Evolutionary conservation across 2,888 invertebrate genomes (phyloP), one percentile per base, ranked within the genome.

Genomic region (Meloe dianella): DNA sequence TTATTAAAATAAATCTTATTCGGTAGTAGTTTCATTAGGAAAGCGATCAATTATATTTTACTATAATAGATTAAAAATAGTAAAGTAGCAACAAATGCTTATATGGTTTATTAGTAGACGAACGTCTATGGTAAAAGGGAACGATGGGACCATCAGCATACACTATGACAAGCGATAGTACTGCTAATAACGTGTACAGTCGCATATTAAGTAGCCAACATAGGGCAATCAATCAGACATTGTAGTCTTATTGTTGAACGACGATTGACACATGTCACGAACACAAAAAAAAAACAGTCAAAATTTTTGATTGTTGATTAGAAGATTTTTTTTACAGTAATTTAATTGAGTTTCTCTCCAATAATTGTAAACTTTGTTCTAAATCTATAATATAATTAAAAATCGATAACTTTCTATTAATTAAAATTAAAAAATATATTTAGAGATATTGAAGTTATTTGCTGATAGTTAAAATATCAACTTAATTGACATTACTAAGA

Each of bases 141-240:
- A 71, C 73, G 77, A 79, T 80, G 77, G 80, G 81, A 80, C 81
- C 81, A 80, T 80, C 80, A 71, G 74, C 51, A 71, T 80, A 72
- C 73, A 71, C 76, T 80, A 80, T 81, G 77, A 76, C 76, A 71
- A 75, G 75, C 78, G 80, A 81, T 80, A 81, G 78, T 78, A 77
- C 78, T 80, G 51, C 51, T 81, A 81, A 80, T 81, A 81, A 79
- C 78, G 77, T 78, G 80, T 80, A 81, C 79, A 77, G 75, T 78
- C 75, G 78, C 79, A 80, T 80, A 78, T 77, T 80, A 79, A 80
- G 79, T 79, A 79, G 80, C 76, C 71, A 78, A 79, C 76, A 75
- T 71, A 67, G 72, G 74, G 77, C 78, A 79, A 80, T 80, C 81
- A 80, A 80, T 81, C 81, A 80, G 79, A 41, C 41, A 41, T 17